These are phyloP conservation scores for Hypolimnas misippus DNA, from an alignment of 2,888 invertebrate genomes.

Conservation along the genomic window DNA sequence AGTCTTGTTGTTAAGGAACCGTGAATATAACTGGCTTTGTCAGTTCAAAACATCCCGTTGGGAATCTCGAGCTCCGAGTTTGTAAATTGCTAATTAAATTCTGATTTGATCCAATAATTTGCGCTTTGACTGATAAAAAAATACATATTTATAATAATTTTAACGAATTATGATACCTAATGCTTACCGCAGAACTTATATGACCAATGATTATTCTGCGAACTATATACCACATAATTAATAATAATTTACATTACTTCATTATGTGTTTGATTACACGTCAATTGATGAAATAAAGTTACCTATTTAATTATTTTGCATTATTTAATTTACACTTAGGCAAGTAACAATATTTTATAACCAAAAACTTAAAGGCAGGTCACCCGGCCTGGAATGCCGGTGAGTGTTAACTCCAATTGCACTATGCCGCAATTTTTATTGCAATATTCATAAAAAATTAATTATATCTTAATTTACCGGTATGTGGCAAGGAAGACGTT, in stretches of 20 bases:
- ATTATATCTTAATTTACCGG: slow-evolving; percentile 80
- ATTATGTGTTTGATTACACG: background rate
- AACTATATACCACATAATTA: background rate
- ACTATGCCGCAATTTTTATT: no score
- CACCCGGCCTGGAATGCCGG: no score
- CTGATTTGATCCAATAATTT: background rate
- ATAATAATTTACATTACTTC: background rate
- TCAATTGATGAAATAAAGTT: background rate
- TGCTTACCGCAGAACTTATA: background rate
- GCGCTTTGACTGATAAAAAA: background rate
- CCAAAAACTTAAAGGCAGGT: no score
- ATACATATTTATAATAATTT: background rate
- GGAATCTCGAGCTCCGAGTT: background rate
- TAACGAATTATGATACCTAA: background rate
- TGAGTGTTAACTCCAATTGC: no score
- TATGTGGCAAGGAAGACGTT: slow-evolving; percentile 98
- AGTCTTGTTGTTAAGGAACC: background rate
- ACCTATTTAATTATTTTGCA: no score
- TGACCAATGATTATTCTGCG: background rate
- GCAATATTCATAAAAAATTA: no score
- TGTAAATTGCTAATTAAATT: background rate
- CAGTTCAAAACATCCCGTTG: background rate
- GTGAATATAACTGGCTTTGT: background rate
- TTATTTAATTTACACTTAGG: no score
- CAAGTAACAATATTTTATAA: no score